Evolutionary conservation across 1,140 invertebrate genomes (phyloP).

Genomic region (Brachystomella parvula): DNA sequence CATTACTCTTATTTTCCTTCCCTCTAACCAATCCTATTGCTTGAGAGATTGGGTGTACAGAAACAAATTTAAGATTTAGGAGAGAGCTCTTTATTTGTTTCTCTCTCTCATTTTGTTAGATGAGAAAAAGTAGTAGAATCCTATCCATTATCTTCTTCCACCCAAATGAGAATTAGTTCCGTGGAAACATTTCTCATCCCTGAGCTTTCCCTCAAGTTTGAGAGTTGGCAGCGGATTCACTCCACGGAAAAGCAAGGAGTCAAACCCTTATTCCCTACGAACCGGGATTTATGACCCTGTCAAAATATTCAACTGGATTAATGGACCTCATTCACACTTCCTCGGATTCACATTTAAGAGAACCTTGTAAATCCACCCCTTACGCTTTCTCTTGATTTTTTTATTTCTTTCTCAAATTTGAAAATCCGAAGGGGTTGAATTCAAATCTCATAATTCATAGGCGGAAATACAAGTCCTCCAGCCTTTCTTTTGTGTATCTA

Average conservation of each 20-base stretch:
- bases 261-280: slow-evolving; percentile 30
- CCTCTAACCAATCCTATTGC: not conserved
- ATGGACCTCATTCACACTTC: slow-evolving; percentile 9
- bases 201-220: not conserved
- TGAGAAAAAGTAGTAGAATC: not conserved
- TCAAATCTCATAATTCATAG: no score
- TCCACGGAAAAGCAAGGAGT: not conserved
- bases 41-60: not conserved
- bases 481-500: no score
- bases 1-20: slow-evolving; percentile 31
- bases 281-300: slow-evolving; percentile 28
- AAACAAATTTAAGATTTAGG: slow-evolving; percentile 26
- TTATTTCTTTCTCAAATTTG: no score
- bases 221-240: not conserved
- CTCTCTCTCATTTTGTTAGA: slow-evolving; percentile 26
- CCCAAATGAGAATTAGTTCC: not conserved
- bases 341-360: not conserved
- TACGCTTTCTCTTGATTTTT: no score
- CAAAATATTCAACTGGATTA: slow-evolving; percentile 19
- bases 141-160: not conserved
- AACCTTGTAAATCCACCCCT: not conserved
- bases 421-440: no score
- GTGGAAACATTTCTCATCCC: not conserved
- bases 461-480: no score
- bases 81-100: slow-evolving; percentile 29